Evolutionary conservation across 2,113 vertebrate species (phyloP), one percentile per base, ranked within the genome.

Genomic region (Pleuronectes platessa): DNA sequence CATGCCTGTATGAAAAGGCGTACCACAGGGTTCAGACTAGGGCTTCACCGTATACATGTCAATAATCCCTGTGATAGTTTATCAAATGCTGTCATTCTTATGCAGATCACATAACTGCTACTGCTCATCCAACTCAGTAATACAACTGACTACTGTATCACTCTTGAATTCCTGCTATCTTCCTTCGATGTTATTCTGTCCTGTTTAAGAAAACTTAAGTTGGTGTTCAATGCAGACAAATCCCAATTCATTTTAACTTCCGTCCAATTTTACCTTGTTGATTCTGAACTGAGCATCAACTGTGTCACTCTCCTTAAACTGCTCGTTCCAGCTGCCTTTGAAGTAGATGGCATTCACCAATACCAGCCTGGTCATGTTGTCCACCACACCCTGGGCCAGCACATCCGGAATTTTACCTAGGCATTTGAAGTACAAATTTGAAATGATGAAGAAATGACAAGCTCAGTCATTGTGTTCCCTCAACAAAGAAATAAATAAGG

Each of bases 301-400:
- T 6, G 97, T 98, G 13, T 35, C 0, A 0, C 13, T n/a, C 76
- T 89, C 81, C 5, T 76, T 0, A 74, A 99, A 99, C 82, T 94
- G 86, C 27, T 93, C 92, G 76, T 94, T 88, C 97, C 97, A 99
- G 55, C 78, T 93, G 0, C 96, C 97, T 88, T 98, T 98, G 87
- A 99, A 98, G 90, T 98, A 99, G 90, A 98, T 95, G 79, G 97
- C 97, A 0, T 98, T 98, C 82, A 98, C 96, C 73, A 99, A 77
- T 54, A 98, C 94, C 0, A 99, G 90, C 76, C 61, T 94, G 66
- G 96, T 97, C 37, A 49, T 13, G 3, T 0, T 15, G 40, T 96
- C 67, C 76, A 98, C 66, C 21, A 85, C 55, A 18, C 91, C 95
- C 23, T 88, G 0, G 18, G 74, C 60, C 78, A 98, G 79, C 53